Percentiles rank a stretch among this genome's conserved stretches.
Conservation (phyloP, 2,797 vertebrate species). For the Octomys mimax region DNA sequence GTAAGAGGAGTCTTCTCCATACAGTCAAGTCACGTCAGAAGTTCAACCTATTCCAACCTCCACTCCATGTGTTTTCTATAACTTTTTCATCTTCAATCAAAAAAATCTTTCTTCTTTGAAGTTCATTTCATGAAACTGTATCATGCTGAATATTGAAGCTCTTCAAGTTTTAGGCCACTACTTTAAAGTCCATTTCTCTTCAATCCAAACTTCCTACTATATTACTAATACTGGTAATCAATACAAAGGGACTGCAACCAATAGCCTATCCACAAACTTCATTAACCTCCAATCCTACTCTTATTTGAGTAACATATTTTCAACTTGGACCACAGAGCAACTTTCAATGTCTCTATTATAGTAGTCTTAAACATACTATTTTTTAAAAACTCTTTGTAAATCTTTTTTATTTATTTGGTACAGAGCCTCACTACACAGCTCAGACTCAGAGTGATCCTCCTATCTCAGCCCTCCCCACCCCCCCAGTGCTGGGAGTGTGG, state of each 20-base stretch:
- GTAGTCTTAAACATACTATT: background rate
- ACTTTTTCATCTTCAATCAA: background rate
- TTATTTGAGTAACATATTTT: background rate
- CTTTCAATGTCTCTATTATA: background rate
- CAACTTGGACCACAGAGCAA: background rate
- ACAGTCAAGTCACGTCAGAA: background rate
- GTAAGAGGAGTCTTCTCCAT: background rate
- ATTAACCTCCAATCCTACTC: background rate
- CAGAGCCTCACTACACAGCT: too few relatives aligned
- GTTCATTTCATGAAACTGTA: background rate
- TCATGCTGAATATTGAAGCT: background rate
- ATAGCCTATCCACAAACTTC: background rate
- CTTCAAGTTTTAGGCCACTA: background rate
- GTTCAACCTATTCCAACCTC: background rate
- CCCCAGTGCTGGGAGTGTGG: too few relatives aligned
- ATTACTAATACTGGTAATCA: conserved; percentile 45
- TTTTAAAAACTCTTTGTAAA: too few relatives aligned
- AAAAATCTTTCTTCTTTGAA: background rate
- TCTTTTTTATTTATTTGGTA: too few relatives aligned
- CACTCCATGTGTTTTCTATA: background rate
- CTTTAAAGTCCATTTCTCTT: conserved; percentile 60
- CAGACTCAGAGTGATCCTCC: too few relatives aligned
- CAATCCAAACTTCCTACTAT: background rate
- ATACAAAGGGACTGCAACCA: background rate
- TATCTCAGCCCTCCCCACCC: too few relatives aligned